Evolutionary conservation across 2,797 vertebrate species (phyloP).

Genomic region (Xiphorhynchus erythropygius): DNA sequence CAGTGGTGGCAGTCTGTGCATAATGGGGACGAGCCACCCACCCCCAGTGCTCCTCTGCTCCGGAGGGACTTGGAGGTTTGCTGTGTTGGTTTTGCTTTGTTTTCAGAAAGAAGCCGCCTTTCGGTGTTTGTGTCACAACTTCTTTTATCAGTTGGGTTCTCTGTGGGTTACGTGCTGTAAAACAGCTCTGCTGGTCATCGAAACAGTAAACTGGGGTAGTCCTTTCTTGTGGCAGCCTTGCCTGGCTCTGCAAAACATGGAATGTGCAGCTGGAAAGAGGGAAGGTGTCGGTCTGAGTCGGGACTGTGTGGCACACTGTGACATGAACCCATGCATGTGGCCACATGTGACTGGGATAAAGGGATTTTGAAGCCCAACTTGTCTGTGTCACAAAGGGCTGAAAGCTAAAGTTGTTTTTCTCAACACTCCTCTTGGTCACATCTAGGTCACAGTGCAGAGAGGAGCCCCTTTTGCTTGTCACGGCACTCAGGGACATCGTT

Average conservation of each 20-base stretch:
- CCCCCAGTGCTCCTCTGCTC: not conserved
- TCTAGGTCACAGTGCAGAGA: not conserved
- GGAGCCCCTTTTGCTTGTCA: not conserved
- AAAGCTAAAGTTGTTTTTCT: not conserved
- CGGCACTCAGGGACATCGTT: accelerated
- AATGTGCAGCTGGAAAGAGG: not conserved
- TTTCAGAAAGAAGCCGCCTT: not conserved
- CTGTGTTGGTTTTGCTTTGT: not conserved
- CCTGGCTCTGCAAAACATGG: not conserved
- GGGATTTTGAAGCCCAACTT: not conserved
- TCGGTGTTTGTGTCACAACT: not conserved
- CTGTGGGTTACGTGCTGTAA: not conserved
- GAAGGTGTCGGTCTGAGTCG: accelerated
- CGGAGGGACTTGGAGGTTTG: not conserved
- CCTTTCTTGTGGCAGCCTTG: not conserved
- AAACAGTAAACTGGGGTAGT: not conserved
- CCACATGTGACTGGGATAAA: not conserved
- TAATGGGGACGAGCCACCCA: not conserved
- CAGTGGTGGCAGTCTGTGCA: accelerated
- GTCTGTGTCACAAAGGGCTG: not conserved
- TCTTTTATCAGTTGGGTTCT: not conserved
- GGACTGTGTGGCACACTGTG: accelerated
- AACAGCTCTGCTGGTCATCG: not conserved
- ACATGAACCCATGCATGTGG: accelerated
- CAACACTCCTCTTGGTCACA: not conserved